phyloP scores from a whole-genome alignment of 2,113 vertebrate genomes.

The Rhombomys opimus region DNA sequence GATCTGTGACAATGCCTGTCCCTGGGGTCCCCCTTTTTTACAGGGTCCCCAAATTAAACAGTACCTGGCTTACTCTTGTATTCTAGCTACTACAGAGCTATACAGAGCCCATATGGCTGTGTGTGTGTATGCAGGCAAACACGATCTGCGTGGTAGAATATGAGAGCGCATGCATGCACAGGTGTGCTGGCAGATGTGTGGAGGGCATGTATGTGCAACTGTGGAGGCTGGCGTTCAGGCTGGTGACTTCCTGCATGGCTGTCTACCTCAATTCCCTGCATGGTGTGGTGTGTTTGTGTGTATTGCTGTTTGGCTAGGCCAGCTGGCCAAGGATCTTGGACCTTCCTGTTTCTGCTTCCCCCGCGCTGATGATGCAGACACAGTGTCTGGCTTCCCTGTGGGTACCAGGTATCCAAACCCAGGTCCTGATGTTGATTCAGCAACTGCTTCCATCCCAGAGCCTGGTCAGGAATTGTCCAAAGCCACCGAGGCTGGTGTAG shows the following conservation, averaged over 20 bases:
- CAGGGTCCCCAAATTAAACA: not conserved
- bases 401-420: not conserved
- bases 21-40: too few relatives aligned
- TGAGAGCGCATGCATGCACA: not conserved
- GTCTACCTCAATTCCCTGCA: not conserved
- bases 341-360: not conserved
- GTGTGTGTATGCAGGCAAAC: not conserved
- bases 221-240: not conserved
- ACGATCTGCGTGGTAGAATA: not conserved
- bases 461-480: not conserved
- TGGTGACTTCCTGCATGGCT: not conserved
- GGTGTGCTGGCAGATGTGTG: too few relatives aligned
- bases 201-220: not conserved
- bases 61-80: not conserved
- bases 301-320: not conserved
- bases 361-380: not conserved
- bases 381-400: not conserved
- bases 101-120: not conserved
- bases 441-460: not conserved
- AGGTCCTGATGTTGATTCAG: too few relatives aligned
- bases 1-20: not conserved
- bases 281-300: not conserved
- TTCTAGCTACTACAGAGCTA: not conserved
- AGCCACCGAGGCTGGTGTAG: not conserved
- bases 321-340: not conserved